Evolutionary conservation across 2,113 vertebrate genomes (phyloP).

Genomic region (Psilopsiagon aurifrons): DNA sequence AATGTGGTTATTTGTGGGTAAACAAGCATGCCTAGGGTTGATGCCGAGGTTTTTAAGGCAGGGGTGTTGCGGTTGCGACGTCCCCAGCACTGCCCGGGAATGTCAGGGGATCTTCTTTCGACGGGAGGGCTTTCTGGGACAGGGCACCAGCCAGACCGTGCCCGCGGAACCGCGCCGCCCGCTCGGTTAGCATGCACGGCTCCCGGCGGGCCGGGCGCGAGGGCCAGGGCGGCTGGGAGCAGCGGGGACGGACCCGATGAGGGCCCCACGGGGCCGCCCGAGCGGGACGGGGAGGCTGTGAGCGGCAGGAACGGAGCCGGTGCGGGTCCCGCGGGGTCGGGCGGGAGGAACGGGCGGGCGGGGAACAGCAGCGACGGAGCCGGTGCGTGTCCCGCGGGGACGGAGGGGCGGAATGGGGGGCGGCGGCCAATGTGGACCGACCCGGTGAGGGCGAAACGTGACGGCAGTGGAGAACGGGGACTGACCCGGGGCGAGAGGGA

Average conservation of each 20-base stretch:
- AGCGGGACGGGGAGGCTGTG: background rate
- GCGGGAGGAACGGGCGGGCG: no score
- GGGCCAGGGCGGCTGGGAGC: background rate
- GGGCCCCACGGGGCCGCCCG: background rate
- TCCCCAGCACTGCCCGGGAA: background rate
- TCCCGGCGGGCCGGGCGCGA: background rate
- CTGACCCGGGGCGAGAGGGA: no score
- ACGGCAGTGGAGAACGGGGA: background rate
- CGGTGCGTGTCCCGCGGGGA: no score
- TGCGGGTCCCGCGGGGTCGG: background rate
- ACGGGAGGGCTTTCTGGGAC: background rate
- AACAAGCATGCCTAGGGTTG: background rate
- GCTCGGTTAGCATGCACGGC: rapidly evolving
- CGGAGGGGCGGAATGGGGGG: no score
- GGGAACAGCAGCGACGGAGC: background rate
- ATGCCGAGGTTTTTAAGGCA: background rate
- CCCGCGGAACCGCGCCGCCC: background rate
- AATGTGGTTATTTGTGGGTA: rapidly evolving
- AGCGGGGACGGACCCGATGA: background rate
- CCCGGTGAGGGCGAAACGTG: no score
- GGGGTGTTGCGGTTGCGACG: no score
- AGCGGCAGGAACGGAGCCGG: no score
- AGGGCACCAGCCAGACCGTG: no score
- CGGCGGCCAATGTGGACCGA: background rate
- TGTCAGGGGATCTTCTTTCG: no score